Evolutionary conservation across 2,797 vertebrate species (phyloP).

Genomic region (Ambastaia sidthimunki): DNA sequence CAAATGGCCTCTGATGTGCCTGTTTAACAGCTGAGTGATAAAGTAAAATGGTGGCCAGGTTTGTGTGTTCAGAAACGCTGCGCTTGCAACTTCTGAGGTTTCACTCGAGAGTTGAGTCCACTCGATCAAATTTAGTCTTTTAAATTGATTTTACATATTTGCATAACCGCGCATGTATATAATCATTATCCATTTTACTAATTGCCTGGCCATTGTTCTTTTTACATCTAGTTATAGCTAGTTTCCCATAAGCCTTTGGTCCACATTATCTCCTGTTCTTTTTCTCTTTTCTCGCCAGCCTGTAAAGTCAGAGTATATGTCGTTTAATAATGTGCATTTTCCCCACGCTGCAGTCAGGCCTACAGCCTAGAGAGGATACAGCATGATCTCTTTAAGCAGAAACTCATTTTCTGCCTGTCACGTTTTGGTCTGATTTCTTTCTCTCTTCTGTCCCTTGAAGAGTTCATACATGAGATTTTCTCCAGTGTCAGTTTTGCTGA

Average conservation of each 20-base stretch:
- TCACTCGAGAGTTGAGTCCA: background rate
- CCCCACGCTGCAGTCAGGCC: slow-evolving; percentile 62
- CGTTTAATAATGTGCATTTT: slow-evolving; percentile 75
- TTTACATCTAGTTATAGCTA: slow-evolving; percentile 60
- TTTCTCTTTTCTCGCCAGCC: slow-evolving; percentile 68
- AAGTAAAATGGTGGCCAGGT: slow-evolving; percentile 39
- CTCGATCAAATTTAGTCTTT: slow-evolving; percentile 4
- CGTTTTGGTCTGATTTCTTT: slow-evolving; percentile 55
- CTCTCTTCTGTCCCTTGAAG: slow-evolving; percentile 54
- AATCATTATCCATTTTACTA: slow-evolving; percentile 60
- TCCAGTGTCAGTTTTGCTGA: slow-evolving; percentile 75
- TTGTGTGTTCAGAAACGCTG: slow-evolving; percentile 27
- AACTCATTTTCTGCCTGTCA: slow-evolving; percentile 80
- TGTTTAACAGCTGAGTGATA: slow-evolving; percentile 48
- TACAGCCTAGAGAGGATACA: slow-evolving; percentile 72
- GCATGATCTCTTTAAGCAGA: slow-evolving; percentile 79
- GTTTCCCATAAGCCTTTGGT: slow-evolving; percentile 62
- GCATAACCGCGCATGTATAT: too few relatives aligned
- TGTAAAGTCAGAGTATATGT: slow-evolving; percentile 73
- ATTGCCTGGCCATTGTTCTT: slow-evolving; percentile 64
- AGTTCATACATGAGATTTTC: slow-evolving; percentile 67
- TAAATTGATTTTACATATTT: background rate
- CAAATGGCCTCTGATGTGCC: slow-evolving; percentile 40
- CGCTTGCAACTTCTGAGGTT: slow-evolving; percentile 19
- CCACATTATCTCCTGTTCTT: slow-evolving; percentile 64